Percentiles rank a stretch among this genome's conserved stretches.
Conservation (phyloP, 2,797 vertebrate species). For the Chrysocyon brachyurus region DNA sequence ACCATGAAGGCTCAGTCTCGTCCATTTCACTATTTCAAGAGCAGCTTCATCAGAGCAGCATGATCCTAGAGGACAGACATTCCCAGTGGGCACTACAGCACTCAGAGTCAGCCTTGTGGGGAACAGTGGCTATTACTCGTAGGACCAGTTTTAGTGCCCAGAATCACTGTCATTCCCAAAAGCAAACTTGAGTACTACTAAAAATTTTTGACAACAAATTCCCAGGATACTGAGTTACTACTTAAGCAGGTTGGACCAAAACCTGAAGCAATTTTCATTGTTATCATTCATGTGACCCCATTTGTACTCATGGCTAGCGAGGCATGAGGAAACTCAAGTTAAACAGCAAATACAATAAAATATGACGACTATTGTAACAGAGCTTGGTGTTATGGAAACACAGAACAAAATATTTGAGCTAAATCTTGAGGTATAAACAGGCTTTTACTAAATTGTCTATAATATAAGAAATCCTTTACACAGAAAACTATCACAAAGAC, state of each 20-base stretch:
- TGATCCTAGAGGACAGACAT: background rate
- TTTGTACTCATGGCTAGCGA: background rate
- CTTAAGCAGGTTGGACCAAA: background rate
- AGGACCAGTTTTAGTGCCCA: background rate
- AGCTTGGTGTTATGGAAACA: slow-evolving; percentile 3
- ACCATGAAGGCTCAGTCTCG: background rate
- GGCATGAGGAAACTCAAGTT: background rate
- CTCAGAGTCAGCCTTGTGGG: background rate
- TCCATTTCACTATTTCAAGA: background rate
- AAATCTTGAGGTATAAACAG: background rate
- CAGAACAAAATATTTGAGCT: slow-evolving; percentile 21
- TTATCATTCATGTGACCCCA: background rate
- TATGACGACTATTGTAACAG: background rate
- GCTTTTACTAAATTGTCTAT: slow-evolving; percentile 33
- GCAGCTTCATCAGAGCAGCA: background rate
- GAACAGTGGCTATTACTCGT: accelerated
- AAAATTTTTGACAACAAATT: background rate
- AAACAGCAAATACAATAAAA: background rate
- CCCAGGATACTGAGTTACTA: background rate
- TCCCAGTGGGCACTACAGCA: background rate
- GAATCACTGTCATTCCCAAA: background rate
- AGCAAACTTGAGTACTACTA: background rate
- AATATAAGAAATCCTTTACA: background rate
- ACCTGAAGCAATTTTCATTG: background rate
- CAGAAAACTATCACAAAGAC: background rate